phyloP scores from a whole-genome alignment of 2,797 vertebrate species.

The Amazona ochrocephala region DNA sequence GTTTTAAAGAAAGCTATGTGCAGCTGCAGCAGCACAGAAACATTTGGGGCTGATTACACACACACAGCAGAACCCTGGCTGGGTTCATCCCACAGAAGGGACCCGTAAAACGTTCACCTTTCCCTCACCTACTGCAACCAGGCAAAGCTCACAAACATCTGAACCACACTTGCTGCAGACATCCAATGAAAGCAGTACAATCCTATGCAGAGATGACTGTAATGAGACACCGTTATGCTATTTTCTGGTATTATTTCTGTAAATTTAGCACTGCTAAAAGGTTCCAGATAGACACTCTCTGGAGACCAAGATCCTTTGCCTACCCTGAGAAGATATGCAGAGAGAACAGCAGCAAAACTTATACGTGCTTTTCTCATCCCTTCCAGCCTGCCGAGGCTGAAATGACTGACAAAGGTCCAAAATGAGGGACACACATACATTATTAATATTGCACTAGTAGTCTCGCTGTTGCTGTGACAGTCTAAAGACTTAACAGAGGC shows the following conservation, averaged over 20 bases:
- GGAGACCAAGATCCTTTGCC: constrained; percentile 30
- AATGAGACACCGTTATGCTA: constrained; percentile 32
- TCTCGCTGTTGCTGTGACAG: constrained; percentile 22
- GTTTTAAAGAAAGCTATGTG: background rate
- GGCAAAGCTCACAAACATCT: constrained; percentile 9
- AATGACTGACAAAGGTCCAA: constrained; percentile 55
- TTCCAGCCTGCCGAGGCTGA: constrained; percentile 20
- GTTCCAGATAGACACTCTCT: constrained; percentile 26
- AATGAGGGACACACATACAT: constrained; percentile 35
- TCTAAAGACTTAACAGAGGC: constrained; percentile 26
- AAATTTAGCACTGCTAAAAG: constrained; percentile 50
- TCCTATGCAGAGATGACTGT: background rate
- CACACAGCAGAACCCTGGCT: background rate
- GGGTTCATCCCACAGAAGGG: constrained; percentile 5
- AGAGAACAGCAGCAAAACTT: constrained; percentile 29
- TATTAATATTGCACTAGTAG: constrained; percentile 25
- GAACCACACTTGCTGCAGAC: background rate
- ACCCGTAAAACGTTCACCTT: constrained; percentile 20
- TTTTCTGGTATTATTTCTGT: constrained; percentile 53
- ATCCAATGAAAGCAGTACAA: background rate
- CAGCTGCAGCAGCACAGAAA: constrained; percentile 1
- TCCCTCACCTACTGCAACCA: background rate
- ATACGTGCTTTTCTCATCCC: background rate
- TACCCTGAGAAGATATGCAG: constrained; percentile 26
- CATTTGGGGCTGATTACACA: constrained; percentile 13